Evolutionary conservation across 2,797 vertebrate species (phyloP), one percentile per base, ranked within the genome.

Genomic region (Clamator glandarius): DNA sequence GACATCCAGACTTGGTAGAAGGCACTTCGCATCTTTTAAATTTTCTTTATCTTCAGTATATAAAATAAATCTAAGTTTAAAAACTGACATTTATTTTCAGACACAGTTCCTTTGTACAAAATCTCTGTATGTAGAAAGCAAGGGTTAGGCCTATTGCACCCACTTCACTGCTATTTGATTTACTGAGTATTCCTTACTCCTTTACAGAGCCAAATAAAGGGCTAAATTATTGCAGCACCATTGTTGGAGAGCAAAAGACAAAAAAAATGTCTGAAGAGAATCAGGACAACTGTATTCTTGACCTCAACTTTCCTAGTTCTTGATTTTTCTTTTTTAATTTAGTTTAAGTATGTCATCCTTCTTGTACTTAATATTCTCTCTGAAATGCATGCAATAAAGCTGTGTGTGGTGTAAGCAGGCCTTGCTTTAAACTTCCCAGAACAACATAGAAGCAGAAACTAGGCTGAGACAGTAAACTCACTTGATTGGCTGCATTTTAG

Each of bases 1-100:
- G 94, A 92, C 89, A 88, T 57, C 41, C 62, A 73, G 70, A 90
- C 89, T 93, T 58, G 14, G 61, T 3, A 75, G 41, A 93, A 93
- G 94, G 90, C 57, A 82, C 72, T 89, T 84, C 81, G 46, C 39
- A 46, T 39, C 73, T 76, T 82, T 86, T 77, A 61, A 8, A 41
- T 59, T 28, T 51, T 92, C n/a, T 95, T 90, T 68, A 12, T 69
- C 42, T 61, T 66, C 51, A 12, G 35, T 89, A 51, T 81, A 92
- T 89, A 67, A 90, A 93, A 78, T 84, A 83, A 91, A 92, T 77
- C 81, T 94, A 89, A 93, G 94, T 92, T 90, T 84, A 87, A 95
- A 90, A 86, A 33, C 75, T 87, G 26, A 44, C 66, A 42, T 94
- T 93, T 74, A 84, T 80, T 92, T 92, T 87, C 90, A 92, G 89